Conservation (phyloP, 1,140 invertebrate genomes). For the Microplitis demolitor region DNA sequence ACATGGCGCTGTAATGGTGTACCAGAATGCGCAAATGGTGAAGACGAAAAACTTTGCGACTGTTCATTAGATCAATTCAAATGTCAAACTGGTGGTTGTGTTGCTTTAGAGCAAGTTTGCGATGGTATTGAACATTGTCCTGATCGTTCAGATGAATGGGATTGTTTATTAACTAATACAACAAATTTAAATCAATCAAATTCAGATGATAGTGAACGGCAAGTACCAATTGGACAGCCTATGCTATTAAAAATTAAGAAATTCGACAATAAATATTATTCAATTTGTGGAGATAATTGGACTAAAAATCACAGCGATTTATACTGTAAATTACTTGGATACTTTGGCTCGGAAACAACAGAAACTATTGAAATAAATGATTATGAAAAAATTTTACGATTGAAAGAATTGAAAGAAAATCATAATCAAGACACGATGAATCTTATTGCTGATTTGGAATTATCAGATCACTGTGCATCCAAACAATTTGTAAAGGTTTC, state of each 20-base stretch:
- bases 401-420: conserved; percentile 42
- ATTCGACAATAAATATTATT: conserved; percentile 53
- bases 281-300: conserved; percentile 65
- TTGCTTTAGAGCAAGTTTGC: conserved; percentile 62
- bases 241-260: conserved; percentile 49
- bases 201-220: conserved; percentile 1
- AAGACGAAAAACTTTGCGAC: conserved; percentile 70
- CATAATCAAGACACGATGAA: conserved; percentile 39
- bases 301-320: conserved; percentile 61
- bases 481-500: conserved; percentile 61
- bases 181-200: conserved; percentile 32
- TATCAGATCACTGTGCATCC: conserved; percentile 53
- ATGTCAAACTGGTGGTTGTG: conserved; percentile 66
- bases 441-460: conserved; percentile 57
- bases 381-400: conserved; percentile 45
- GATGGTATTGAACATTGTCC: conserved; percentile 68
- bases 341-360: conserved; percentile 54
- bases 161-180: conserved; percentile 56
- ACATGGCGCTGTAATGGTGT: conserved; percentile 69
- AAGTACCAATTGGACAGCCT: conserved; percentile 10
- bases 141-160: conserved; percentile 70
- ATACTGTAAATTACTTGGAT: conserved; percentile 65
- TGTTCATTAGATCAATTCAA: conserved; percentile 65
- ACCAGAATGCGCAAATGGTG: conserved; percentile 67
- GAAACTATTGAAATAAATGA: conserved; percentile 41